These are phyloP conservation scores for Eufriesea mexicana DNA, from an alignment of 1,140 invertebrate genomes.

Conservation along the genomic window DNA sequence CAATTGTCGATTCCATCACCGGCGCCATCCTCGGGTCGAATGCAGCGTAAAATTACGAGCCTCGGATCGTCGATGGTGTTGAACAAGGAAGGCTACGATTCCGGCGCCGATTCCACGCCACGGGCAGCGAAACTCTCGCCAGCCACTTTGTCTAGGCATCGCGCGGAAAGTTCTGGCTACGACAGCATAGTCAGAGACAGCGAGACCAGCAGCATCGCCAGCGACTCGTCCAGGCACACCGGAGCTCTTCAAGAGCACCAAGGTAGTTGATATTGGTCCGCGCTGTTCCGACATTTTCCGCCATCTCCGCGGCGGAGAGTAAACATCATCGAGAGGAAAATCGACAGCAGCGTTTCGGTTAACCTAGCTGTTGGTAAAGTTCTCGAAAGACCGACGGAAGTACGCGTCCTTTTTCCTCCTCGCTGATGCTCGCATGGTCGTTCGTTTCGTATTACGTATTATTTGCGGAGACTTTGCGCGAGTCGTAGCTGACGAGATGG, in stretches of 20 bases:
- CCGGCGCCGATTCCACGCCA: slow-evolving; percentile 90
- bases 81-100: slow-evolving; percentile 89
- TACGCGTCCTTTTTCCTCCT: too few species aligned
- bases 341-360: too few species aligned
- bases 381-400: too few species aligned
- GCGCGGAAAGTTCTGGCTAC: slow-evolving; percentile 92
- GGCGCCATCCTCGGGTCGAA: slow-evolving; percentile 82
- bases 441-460: too few species aligned
- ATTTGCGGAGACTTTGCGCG: too few species aligned
- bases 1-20: slow-evolving; percentile 82
- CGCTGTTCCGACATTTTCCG: neutral
- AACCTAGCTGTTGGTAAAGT: too few species aligned
- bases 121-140: slow-evolving; percentile 90
- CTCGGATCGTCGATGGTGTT: slow-evolving; percentile 83
- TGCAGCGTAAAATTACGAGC: slow-evolving; percentile 83
- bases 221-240: slow-evolving; percentile 87
- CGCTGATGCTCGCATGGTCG: too few species aligned
- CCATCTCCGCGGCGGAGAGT: too few species aligned
- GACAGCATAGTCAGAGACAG: slow-evolving; percentile 94
- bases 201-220: slow-evolving; percentile 91
- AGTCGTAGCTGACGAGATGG: neutral
- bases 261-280: slow-evolving; percentile 66
- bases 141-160: slow-evolving; percentile 86
- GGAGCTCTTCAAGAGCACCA: slow-evolving; percentile 85
- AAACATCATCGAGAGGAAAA: neutral